Evolutionary conservation across 1,140 invertebrate species (phyloP).

Genomic region (Drosophila simulans): DNA sequence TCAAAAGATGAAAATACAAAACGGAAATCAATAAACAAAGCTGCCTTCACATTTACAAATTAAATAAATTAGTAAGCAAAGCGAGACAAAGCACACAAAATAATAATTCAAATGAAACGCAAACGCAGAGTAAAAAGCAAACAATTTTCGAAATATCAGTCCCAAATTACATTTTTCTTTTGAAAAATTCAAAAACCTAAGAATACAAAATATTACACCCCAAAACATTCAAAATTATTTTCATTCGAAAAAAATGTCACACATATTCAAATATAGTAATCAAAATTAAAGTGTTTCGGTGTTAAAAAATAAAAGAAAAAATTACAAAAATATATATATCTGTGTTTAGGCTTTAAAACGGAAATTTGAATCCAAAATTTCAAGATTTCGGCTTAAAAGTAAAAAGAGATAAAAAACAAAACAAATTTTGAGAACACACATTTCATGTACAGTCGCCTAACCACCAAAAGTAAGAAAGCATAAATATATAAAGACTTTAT

Average conservation of each 20-base stretch:
- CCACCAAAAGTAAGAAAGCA: conserved; percentile 26
- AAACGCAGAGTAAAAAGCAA: conserved; percentile 46
- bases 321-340: conserved; percentile 24
- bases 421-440: conserved; percentile 44
- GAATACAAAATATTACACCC: conserved; percentile 23
- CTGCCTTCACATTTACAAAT: conserved; percentile 84
- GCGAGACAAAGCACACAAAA: conserved; percentile 78
- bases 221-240: conserved; percentile 13
- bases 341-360: conserved; percentile 59
- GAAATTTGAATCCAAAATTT: conserved; percentile 37
- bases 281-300: conserved; percentile 70
- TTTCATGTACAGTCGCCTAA: conserved; percentile 49
- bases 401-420: neutral
- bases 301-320: conserved; percentile 46
- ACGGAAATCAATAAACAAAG: conserved; percentile 85
- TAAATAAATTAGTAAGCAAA: conserved; percentile 81
- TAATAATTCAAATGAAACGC: conserved; percentile 66
- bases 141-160: conserved; percentile 17
- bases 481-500: conserved; percentile 53
- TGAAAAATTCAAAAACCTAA: conserved; percentile 12
- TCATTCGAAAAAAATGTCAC: conserved; percentile 6
- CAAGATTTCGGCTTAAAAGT: conserved; percentile 27
- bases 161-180: conserved; percentile 13
- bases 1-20: conserved; percentile 69
- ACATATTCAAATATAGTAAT: conserved; percentile 43